Evolutionary conservation across 2,797 vertebrate genomes (phyloP).

Genomic region (Yasuhikotakia modesta): DNA sequence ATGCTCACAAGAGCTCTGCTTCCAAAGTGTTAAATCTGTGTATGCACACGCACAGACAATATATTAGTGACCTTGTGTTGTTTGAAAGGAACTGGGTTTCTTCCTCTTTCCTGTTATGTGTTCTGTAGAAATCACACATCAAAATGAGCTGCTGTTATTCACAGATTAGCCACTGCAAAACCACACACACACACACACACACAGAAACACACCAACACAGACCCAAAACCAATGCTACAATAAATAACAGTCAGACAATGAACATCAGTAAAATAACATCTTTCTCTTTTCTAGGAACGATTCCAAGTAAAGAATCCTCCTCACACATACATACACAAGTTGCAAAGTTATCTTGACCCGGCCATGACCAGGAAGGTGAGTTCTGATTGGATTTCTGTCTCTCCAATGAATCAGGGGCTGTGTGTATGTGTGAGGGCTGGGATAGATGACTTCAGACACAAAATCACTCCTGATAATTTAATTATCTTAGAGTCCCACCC

Average conservation of each 20-base stretch:
- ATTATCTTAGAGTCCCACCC: conserved; percentile 56
- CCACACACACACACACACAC: not conserved
- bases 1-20: not conserved
- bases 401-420: not conserved
- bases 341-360: conserved; percentile 95
- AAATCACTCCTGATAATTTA: conserved; percentile 33
- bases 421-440: conserved; percentile 17
- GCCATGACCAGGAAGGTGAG: conserved; percentile 98
- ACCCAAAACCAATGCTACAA: not conserved
- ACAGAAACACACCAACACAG: not conserved
- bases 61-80: conserved; percentile 5
- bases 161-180: not conserved
- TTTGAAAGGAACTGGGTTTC: conserved; percentile 34
- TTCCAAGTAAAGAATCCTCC: conserved; percentile 99
- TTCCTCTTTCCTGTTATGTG: conserved; percentile 36
- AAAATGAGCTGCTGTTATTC: not conserved
- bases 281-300: conserved; percentile 81
- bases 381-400: conserved; percentile 18
- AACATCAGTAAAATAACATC: not conserved
- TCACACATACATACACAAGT: conserved; percentile 94
- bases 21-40: not conserved
- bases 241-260: not conserved
- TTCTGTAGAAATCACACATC: not conserved
- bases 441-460: conserved; percentile 10
- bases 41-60: not conserved